A percentile compares a stretch with the other conserved stretches of the same genome.
These are phyloP conservation scores for Aselliscus stoliczkanus DNA, from an alignment of 2,797 vertebrate species.

Conservation along the genomic window DNA sequence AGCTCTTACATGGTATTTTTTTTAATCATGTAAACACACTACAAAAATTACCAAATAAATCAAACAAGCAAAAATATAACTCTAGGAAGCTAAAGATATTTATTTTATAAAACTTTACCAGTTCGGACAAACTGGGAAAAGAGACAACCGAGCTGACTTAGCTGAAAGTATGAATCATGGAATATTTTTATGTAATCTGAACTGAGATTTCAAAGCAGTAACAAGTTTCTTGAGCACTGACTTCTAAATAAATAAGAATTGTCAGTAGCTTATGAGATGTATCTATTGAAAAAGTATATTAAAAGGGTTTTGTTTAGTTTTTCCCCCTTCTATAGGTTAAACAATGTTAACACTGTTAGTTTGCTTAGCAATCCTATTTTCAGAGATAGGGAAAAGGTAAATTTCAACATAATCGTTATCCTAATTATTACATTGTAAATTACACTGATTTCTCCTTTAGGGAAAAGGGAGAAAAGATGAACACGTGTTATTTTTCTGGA, in stretches of 20 bases:
- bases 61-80: background rate
- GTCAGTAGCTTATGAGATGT: background rate
- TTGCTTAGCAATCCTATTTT: constrained; percentile 49
- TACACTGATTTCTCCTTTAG: constrained; percentile 18
- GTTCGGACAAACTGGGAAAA: constrained; percentile 20
- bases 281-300: background rate
- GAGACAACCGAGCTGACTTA: background rate
- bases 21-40: background rate
- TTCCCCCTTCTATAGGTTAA: background rate
- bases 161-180: background rate
- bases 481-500: constrained; percentile 30
- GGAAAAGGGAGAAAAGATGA: background rate
- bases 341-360: constrained; percentile 6
- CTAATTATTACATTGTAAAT: constrained; percentile 16
- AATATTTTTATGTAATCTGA: background rate
- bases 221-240: constrained; percentile 14
- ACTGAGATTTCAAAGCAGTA: constrained; percentile 29
- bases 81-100: background rate
- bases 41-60: background rate
- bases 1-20: background rate
- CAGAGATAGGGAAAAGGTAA: constrained; percentile 14
- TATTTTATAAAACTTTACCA: constrained; percentile 26
- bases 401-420: background rate
- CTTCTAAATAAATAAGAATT: constrained; percentile 22
- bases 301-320: background rate